Conservation (phyloP, 2,113 vertebrate species). For the Hirundichthys speculiger region DNA sequence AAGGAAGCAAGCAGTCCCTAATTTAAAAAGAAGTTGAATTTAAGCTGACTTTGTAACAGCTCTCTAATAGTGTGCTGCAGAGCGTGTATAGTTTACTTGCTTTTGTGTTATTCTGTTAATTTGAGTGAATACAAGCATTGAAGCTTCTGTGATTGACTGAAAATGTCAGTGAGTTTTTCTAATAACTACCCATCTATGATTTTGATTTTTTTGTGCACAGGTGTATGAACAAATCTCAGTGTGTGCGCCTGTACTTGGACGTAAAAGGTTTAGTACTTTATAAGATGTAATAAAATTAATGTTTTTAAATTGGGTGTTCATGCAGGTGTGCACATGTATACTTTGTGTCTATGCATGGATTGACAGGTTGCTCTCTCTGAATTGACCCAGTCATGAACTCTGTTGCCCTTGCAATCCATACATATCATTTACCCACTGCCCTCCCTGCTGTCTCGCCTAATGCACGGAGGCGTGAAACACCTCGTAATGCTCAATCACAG, state of each 20-base stretch:
- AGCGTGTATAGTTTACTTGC: too few relatives aligned
- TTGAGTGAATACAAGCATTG: too few relatives aligned
- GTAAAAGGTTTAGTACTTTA: slow-evolving; percentile 1
- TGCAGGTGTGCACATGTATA: slow-evolving; percentile 28
- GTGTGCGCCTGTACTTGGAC: not conserved
- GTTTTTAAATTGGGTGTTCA: not conserved
- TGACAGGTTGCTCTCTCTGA: slow-evolving; percentile 45
- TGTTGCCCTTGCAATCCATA: slow-evolving; percentile 79
- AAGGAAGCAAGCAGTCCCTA: too few relatives aligned
- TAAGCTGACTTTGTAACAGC: too few relatives aligned
- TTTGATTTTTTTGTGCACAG: slow-evolving; percentile 7
- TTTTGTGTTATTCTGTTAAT: too few relatives aligned
- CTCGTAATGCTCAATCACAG: slow-evolving; percentile 89
- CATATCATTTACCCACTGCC: slow-evolving; percentile 82
- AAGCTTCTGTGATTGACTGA: not conserved
- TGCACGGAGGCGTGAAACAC: slow-evolving; percentile 88
- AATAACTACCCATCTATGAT: slow-evolving; percentile 27
- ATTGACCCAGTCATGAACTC: slow-evolving; percentile 86
- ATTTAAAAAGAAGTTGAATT: too few relatives aligned
- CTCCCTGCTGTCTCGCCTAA: slow-evolving; percentile 84
- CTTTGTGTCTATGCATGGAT: slow-evolving; percentile 27
- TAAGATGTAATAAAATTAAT: not conserved
- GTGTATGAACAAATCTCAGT: not conserved
- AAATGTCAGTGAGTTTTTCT: slow-evolving; percentile 40
- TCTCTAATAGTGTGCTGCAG: too few relatives aligned